These are phyloP conservation scores for Nipponacmea schrenckii DNA, from an alignment of 2,888 invertebrate species.

Conservation along the genomic window DNA sequence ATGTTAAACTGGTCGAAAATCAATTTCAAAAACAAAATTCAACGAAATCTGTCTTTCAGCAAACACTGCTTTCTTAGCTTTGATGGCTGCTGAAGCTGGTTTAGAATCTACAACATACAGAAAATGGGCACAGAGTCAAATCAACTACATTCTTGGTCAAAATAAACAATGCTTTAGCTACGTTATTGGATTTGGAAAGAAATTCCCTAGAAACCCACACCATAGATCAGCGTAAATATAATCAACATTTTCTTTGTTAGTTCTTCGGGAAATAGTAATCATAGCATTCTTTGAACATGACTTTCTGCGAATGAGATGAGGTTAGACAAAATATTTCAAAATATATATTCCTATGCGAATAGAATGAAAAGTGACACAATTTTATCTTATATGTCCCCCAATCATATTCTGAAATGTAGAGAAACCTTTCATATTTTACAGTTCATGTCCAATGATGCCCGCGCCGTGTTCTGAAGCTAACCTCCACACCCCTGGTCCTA, in stretches of 20 bases:
- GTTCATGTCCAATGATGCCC: slow-evolving; percentile 36
- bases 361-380: no score
- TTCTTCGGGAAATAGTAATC: not conserved
- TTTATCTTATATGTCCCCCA: no score
- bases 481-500: slow-evolving; percentile 31
- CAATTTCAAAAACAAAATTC: no score
- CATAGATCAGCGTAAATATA: slow-evolving; percentile 44
- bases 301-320: no score
- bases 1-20: no score
- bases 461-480: slow-evolving; percentile 33
- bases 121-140: slow-evolving; percentile 50
- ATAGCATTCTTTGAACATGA: no score
- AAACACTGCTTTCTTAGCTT: slow-evolving; percentile 49
- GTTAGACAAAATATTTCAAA: no score
- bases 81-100: slow-evolving; percentile 51
- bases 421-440: not conserved
- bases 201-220: slow-evolving; percentile 47
- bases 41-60: slow-evolving; percentile 31
- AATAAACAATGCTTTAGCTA: slow-evolving; percentile 37
- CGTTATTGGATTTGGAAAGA: slow-evolving; percentile 47
- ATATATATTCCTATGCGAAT: no score
- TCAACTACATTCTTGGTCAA: slow-evolving; percentile 55
- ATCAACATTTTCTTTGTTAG: not conserved
- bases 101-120: slow-evolving; percentile 39
- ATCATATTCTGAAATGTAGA: no score